These are phyloP conservation scores for Lottia scabra DNA, from an alignment of 2,888 invertebrate species.

Conservation along the genomic window DNA sequence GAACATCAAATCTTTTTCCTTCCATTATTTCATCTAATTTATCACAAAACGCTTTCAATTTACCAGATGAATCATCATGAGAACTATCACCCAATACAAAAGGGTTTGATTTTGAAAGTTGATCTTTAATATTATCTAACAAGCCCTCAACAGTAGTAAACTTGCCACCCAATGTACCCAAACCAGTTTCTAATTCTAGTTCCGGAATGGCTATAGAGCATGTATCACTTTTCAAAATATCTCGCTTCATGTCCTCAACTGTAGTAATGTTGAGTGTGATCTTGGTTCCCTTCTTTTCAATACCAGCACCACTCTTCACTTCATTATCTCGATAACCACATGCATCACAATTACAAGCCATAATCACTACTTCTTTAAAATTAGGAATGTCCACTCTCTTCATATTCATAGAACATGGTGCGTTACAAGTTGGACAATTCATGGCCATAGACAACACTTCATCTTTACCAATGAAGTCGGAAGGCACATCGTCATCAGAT, in stretches of 20 bases:
- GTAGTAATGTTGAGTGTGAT: slow-evolving; percentile 81
- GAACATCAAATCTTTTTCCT: slow-evolving; percentile 75
- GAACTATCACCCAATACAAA: slow-evolving; percentile 80
- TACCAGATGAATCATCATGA: slow-evolving; percentile 42
- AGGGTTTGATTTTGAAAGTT: slow-evolving; percentile 74
- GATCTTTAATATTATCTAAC: slow-evolving; percentile 80
- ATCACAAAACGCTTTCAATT: slow-evolving; percentile 76
- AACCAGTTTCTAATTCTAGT: slow-evolving; percentile 84
- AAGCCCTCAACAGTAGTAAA: slow-evolving; percentile 97
- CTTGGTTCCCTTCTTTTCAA: slow-evolving; percentile 83
- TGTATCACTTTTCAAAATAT: slow-evolving; percentile 91
- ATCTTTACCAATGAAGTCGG: slow-evolving; percentile 8
- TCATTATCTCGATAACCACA: slow-evolving; percentile 96
- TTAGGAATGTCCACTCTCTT: slow-evolving; percentile 93
- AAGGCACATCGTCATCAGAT: neutral
- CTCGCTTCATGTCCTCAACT: slow-evolving; percentile 87
- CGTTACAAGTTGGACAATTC: slow-evolving; percentile 87
- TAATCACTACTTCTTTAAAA: slow-evolving; percentile 96
- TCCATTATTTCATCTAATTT: slow-evolving; percentile 78
- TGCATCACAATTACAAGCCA: slow-evolving; percentile 92
- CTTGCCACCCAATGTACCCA: slow-evolving; percentile 87
- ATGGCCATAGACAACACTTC: slow-evolving; percentile 80
- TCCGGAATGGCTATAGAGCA: slow-evolving; percentile 86
- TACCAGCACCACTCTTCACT: slow-evolving; percentile 93
- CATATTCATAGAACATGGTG: slow-evolving; percentile 91